phyloP scores from a whole-genome alignment of 2,113 vertebrate species.

The Leucosticte australis region DNA sequence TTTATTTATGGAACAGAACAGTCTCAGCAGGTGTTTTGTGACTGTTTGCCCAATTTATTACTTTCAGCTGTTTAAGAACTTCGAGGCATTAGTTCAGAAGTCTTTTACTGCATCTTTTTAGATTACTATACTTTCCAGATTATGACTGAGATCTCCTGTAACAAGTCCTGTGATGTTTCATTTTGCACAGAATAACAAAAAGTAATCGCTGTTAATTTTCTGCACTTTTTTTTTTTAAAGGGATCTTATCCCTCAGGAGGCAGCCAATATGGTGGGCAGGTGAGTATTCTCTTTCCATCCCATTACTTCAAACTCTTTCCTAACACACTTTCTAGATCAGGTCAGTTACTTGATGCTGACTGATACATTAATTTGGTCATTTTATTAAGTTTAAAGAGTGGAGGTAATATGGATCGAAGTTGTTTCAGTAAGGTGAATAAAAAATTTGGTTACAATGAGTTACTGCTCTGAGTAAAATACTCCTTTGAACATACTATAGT shows the following conservation, averaged over 20 bases:
- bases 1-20: not conserved
- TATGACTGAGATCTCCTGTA: not conserved
- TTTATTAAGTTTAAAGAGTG: not conserved
- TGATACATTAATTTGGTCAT: not conserved
- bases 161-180: not conserved
- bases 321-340: not conserved
- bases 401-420: rapidly evolving
- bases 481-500: not conserved
- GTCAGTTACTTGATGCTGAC: not conserved
- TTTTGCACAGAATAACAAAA: not conserved
- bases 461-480: not conserved
- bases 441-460: not conserved
- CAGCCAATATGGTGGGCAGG: constrained; percentile 27
- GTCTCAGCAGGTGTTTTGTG: not conserved
- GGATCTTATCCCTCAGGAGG: constrained; percentile 10
- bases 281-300: not conserved
- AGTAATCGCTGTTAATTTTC: not conserved
- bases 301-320: not conserved
- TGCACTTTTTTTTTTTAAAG: not conserved
- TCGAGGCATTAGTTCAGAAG: not conserved
- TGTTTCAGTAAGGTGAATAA: not conserved
- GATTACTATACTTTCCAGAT: not conserved
- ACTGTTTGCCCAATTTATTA: not conserved
- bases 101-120: not conserved
- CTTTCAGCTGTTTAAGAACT: not conserved